These are phyloP conservation scores for Oscheius sp. DNA, from an alignment of 1,140 invertebrate genomes.

Conservation along the genomic window DNA sequence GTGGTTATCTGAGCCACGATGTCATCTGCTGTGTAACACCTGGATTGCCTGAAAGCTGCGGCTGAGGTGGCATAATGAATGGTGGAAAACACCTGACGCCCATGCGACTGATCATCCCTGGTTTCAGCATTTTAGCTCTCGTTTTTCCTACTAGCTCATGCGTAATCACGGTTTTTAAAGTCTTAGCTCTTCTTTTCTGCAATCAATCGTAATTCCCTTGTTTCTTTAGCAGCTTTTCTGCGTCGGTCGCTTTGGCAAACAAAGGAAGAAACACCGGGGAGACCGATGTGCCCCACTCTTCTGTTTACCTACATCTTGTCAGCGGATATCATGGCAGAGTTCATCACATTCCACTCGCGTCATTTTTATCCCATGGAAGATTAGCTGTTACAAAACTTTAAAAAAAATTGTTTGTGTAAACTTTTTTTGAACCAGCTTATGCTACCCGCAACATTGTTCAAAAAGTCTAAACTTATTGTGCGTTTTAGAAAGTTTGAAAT, in stretches of 20 bases:
- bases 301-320: constrained; percentile 1
- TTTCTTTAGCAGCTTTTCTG: not conserved
- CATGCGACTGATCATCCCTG: not conserved
- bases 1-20: not conserved
- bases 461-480: too few species aligned
- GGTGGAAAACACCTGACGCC: constrained; percentile 10
- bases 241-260: not conserved
- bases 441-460: too few species aligned
- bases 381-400: too few species aligned
- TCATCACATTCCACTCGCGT: too few species aligned
- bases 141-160: not conserved
- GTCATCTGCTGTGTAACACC: not conserved
- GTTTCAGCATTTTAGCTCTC: too few species aligned
- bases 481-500: too few species aligned
- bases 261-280: constrained; percentile 2
- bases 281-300: not conserved
- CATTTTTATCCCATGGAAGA: too few species aligned
- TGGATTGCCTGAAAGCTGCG: not conserved
- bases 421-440: too few species aligned
- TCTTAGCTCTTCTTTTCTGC: too few species aligned
- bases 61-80: constrained; percentile 9
- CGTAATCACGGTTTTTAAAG: too few species aligned
- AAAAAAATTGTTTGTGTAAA: too few species aligned
- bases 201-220: not conserved
- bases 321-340: not conserved